phyloP scores from a whole-genome alignment of 2,888 invertebrate genomes.

The Drosophila kanekoi region DNA sequence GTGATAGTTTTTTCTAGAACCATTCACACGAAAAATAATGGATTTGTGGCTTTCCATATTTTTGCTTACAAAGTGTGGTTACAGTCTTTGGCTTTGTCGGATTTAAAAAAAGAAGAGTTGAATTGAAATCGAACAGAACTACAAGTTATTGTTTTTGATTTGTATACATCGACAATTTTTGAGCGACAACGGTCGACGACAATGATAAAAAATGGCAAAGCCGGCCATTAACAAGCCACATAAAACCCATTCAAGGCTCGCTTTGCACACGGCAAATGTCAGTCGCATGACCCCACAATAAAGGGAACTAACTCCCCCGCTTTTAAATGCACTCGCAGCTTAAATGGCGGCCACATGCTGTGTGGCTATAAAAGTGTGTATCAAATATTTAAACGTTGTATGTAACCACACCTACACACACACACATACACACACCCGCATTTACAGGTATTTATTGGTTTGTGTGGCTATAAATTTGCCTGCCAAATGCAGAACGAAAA shows the following conservation, averaged over 20 bases:
- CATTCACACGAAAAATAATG: too few species aligned
- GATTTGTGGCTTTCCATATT: too few species aligned
- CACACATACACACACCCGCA: slow-evolving; percentile 21
- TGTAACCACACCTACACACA: slow-evolving; percentile 21
- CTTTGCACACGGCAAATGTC: slow-evolving; percentile 38
- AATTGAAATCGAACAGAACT: too few species aligned
- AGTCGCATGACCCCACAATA: slow-evolving; percentile 18
- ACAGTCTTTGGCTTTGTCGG: too few species aligned
- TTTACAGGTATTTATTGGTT: slow-evolving; percentile 38
- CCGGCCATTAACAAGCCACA: slow-evolving; percentile 8
- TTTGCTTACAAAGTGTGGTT: too few species aligned
- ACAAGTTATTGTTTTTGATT: too few species aligned
- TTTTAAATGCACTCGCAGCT: slow-evolving; percentile 1
- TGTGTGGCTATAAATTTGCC: slow-evolving; percentile 52
- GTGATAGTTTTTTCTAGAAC: too few species aligned
- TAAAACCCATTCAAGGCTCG: slow-evolving; percentile 22
- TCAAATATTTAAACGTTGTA: slow-evolving; percentile 46
- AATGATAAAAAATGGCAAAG: slow-evolving; percentile 1
- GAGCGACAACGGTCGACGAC: slow-evolving; percentile 19
- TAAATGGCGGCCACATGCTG: slow-evolving; percentile 25
- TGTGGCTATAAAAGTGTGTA: slow-evolving; percentile 33
- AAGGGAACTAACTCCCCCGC: background rate
- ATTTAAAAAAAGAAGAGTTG: too few species aligned
- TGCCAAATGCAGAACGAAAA: slow-evolving; percentile 45
- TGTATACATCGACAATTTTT: background rate